phyloP scores from a whole-genome alignment of 2,888 invertebrate genomes.

The Onchidella celtica region DNA sequence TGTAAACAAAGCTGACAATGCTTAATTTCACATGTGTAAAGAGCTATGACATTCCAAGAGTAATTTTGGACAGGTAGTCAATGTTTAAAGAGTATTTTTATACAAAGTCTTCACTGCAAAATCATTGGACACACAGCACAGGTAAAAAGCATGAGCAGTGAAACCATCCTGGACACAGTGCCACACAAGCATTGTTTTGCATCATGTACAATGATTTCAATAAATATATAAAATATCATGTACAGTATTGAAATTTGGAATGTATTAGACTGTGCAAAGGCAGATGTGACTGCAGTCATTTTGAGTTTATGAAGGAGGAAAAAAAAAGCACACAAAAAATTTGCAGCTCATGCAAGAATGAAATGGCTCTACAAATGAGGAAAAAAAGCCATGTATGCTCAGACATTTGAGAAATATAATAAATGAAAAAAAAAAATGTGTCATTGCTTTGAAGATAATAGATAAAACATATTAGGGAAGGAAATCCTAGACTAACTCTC shows the following conservation, averaged over 20 bases:
- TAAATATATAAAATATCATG: conserved; percentile 5
- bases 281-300: conserved; percentile 32
- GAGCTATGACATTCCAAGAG: too few relatives aligned
- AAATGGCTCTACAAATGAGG: too few relatives aligned
- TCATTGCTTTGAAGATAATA: too few relatives aligned
- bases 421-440: too few relatives aligned
- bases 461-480: too few relatives aligned
- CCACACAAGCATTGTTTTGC: not conserved
- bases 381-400: too few relatives aligned
- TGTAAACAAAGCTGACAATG: too few relatives aligned
- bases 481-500: too few relatives aligned
- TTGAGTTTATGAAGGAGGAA: not conserved
- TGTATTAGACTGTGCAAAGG: conserved; percentile 41
- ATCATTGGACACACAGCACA: not conserved
- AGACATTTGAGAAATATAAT: too few relatives aligned
- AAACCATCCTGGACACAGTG: not conserved
- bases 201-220: conserved; percentile 2
- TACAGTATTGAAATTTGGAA: conserved; percentile 24
- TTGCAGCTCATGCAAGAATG: not conserved
- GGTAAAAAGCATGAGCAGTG: conserved; percentile 1
- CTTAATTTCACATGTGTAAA: too few relatives aligned
- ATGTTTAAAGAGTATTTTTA: too few relatives aligned
- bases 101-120: not conserved
- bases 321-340: not conserved
- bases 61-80: too few relatives aligned